Base-by-base conservation (phyloP, 2,888 invertebrate genomes). In the Hecatera dysodea region DNA sequence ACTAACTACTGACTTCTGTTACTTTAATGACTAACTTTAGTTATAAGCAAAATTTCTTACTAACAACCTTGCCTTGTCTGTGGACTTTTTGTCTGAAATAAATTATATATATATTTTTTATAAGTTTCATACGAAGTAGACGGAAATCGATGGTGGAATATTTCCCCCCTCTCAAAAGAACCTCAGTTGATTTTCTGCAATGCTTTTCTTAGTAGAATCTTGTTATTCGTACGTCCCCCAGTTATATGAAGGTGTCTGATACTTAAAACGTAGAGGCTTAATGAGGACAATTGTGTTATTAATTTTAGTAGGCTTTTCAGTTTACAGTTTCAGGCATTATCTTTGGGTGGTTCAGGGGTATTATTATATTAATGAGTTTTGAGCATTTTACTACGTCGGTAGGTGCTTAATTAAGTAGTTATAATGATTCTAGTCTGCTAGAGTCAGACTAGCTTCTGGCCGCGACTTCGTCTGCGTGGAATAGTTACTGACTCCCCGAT, bases 241-340 rank as follows among this genome's bases (percentile, higher is more conserved):
- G 73, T 71, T 72, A 71, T 62, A 50, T 71, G 61, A 50, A 75
- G 66, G 70, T 75, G 68, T 67, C 69, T 75, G 56, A 69, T 62
- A 67, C 67, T 82, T 74, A 55, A 62, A 75, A 72, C 66, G 57
- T 63, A 27, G 36, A 55, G 67, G 36, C 67, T 64, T 80, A 78
- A 71, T 75, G 80, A 75, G 56, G 67, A 78, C 64, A 67, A 55
- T 67, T 71, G 64, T 62, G 61, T 62, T 78, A 71, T 79, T 75
- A 80, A 78, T 79, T 79, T 78, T 80, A 79, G 64, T 62, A 57
- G 76, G 61, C 67, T 44, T 80, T 66, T 42, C 68, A 79, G 53
- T 73, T 73, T 55, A 72, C 42, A 56, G 78, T 80, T 75, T 52
- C 39, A 50, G 53, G 42, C 27, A 11, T 74, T 69, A 52, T 75